Evolutionary conservation across 2,888 invertebrate genomes (phyloP).

Genomic region (Tortrix viridana): DNA sequence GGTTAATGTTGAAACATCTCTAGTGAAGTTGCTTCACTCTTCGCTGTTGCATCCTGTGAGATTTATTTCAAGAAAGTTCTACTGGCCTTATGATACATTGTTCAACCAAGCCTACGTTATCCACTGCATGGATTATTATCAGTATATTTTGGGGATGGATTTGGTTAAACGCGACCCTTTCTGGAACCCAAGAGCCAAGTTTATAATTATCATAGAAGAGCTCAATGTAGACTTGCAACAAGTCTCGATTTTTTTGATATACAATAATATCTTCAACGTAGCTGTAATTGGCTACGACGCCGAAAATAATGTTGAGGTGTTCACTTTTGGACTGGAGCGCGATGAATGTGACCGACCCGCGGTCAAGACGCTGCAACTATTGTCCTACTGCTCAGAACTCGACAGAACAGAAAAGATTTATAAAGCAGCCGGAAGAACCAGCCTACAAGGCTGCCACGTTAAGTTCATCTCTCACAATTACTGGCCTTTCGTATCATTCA

Average conservation of each 20-base stretch:
- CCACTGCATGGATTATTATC: slow-evolving; percentile 43
- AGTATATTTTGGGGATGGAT: slow-evolving; percentile 45
- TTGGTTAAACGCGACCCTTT: slow-evolving; percentile 43
- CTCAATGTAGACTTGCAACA: slow-evolving; percentile 39
- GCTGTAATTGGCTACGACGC: slow-evolving; percentile 38
- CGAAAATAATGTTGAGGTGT: slow-evolving; percentile 37
- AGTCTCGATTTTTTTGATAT: slow-evolving; percentile 44
- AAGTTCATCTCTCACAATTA: slow-evolving; percentile 46
- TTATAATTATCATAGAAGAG: slow-evolving; percentile 49
- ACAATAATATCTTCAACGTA: slow-evolving; percentile 46
- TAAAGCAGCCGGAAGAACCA: slow-evolving; percentile 7
- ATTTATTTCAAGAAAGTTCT: slow-evolving; percentile 46
- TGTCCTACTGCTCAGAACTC: slow-evolving; percentile 31
- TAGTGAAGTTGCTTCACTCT: slow-evolving; percentile 45
- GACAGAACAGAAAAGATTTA: slow-evolving; percentile 15
- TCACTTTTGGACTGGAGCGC: slow-evolving; percentile 37
- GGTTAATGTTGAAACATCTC: slow-evolving; percentile 44
- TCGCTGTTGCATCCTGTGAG: slow-evolving; percentile 37
- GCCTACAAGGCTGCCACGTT: slow-evolving; percentile 39
- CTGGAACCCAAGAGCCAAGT: slow-evolving; percentile 53
- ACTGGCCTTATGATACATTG: slow-evolving; percentile 42
- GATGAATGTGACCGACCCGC: slow-evolving; percentile 35
- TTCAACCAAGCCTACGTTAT: slow-evolving; percentile 48
- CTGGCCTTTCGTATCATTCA: slow-evolving; percentile 50
- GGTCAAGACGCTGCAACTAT: slow-evolving; percentile 5